Evolutionary conservation across 2,113 vertebrate species (phyloP).

Genomic region (Rallus limicola): DNA sequence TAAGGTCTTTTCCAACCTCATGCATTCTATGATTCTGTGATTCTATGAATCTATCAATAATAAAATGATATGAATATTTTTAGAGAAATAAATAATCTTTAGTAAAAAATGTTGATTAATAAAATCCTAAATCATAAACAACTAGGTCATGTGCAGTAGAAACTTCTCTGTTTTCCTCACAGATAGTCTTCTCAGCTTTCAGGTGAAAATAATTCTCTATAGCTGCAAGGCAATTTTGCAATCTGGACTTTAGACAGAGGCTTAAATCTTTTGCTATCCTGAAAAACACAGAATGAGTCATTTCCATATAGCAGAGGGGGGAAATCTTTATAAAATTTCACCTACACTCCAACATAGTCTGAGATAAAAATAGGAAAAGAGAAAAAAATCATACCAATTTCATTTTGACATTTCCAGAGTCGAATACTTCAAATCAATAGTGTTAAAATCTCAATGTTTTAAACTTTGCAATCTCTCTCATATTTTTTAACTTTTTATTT

Average conservation of each 20-base stretch:
- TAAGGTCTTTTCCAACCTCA: no score
- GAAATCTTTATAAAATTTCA: constrained; percentile 2
- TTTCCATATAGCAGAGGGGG: background rate
- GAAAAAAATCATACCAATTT: background rate
- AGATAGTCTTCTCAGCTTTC: background rate
- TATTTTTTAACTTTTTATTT: background rate
- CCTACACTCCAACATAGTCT: background rate
- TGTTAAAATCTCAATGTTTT: background rate
- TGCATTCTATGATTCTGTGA: no score
- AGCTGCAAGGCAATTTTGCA: background rate
- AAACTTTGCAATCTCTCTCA: background rate
- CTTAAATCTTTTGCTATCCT: background rate
- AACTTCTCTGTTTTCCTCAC: background rate
- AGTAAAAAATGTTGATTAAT: background rate
- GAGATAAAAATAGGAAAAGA: background rate
- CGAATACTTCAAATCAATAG: background rate
- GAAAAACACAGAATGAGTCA: constrained; percentile 14
- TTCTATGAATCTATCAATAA: background rate
- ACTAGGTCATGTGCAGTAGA: background rate
- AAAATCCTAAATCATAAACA: background rate
- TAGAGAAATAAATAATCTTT: background rate
- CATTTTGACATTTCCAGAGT: constrained; percentile 11
- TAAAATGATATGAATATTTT: background rate
- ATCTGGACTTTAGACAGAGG: background rate
- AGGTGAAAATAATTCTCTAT: background rate